Base-by-base conservation (phyloP, 2,797 vertebrate species). In the Pseudochaenichthys georgianus region DNA sequence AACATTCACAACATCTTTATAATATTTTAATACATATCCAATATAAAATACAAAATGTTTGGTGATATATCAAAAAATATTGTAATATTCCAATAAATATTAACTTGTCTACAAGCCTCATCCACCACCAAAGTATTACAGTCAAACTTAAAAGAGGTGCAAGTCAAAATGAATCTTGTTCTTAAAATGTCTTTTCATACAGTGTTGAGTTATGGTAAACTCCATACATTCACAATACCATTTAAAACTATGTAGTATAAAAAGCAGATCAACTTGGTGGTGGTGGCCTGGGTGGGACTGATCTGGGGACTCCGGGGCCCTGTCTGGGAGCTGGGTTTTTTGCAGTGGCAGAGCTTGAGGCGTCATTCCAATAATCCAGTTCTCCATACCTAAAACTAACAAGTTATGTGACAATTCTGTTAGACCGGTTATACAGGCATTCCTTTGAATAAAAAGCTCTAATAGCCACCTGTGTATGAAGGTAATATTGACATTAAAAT, bases 221-320 rank as follows among this genome's bases (percentile, higher is more conserved):
- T 13, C n/a, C 8, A 51, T 42, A 62, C 23, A 57, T 79, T 51
- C 8, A 60, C 6, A 75, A 61, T 38, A 58, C 19, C 73, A 8
- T 4, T 13, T 12, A 54, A 45, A 28, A 63, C 31, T 6, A 23
- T 59, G 2, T 15, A 0, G 11, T 2, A 21, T 17, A 41, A 78
- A 71, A 80, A 31, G 1, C 51, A 2, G 51, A 64, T 88, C 28
- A 85, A 0, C 2, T 8, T 1, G 1, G 8, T 17, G 9, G 11
- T 3, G 76, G 11, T 3, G 76, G 15, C 47, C 0, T 85, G 1
- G 83, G 5, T 42, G 86, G 89, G 67, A 95, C 93, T 47, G 94
- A 86, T 87, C 1, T 92, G 6, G 95, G 95, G 5, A 92, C 90
- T 31, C 95, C 95, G 0, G 95, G 94, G 4, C 95, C 94, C 63